Conservation (phyloP, 2,888 invertebrate genomes). For the Limnephilus lunatus region DNA sequence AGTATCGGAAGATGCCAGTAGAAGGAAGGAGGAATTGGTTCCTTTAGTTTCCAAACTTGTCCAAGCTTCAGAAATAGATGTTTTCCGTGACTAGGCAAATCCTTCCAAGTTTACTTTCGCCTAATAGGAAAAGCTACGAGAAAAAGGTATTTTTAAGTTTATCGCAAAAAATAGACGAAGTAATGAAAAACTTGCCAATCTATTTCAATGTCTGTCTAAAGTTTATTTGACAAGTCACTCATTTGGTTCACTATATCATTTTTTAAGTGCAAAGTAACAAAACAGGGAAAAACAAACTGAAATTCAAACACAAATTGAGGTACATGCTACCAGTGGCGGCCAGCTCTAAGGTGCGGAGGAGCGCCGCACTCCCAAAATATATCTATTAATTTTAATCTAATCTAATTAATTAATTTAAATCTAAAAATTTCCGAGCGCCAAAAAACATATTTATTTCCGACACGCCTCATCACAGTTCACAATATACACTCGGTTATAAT, state of each 20-base stretch:
- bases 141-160: conserved; percentile 13
- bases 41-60: conserved; percentile 51
- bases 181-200: conserved; percentile 2
- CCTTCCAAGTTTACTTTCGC: conserved; percentile 23
- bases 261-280: not conserved
- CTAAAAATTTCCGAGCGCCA: too few relatives aligned
- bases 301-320: not conserved
- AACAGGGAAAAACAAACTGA: not conserved
- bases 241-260: not conserved
- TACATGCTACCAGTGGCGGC: too few relatives aligned
- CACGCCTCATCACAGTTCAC: too few relatives aligned
- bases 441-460: too few relatives aligned
- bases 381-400: too few relatives aligned
- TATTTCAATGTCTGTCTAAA: not conserved
- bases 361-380: too few relatives aligned
- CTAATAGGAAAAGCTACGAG: conserved; percentile 30
- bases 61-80: conserved; percentile 47
- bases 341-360: too few relatives aligned
- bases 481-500: too few relatives aligned
- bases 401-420: too few relatives aligned
- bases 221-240: not conserved
- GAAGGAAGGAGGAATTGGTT: conserved; percentile 28
- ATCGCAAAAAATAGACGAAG: not conserved
- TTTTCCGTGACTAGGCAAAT: conserved; percentile 50
- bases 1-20: conserved; percentile 37